phyloP scores from a whole-genome alignment of 2,113 vertebrate genomes.

The Apodemus sylvaticus region DNA sequence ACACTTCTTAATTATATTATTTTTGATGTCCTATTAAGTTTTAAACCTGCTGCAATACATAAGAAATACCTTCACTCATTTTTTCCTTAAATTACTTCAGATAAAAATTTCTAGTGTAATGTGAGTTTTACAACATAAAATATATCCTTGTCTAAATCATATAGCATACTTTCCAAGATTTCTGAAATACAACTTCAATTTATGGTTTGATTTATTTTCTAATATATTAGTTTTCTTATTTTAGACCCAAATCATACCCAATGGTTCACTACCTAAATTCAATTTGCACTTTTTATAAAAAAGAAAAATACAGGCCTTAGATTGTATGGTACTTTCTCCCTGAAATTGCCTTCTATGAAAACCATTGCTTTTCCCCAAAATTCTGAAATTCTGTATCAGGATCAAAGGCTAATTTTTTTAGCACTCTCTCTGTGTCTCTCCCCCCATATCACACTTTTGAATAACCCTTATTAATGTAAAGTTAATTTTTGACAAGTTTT shows the following conservation, averaged over 20 bases:
- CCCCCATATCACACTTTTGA: neutral
- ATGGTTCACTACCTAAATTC: neutral
- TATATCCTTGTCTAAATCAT: neutral
- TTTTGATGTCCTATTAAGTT: neutral
- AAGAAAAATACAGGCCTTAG: neutral
- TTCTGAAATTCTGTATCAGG: neutral
- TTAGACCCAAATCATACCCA: neutral
- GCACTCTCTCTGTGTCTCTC: neutral
- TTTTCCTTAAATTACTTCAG: neutral
- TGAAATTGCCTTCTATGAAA: conserved; percentile 35
- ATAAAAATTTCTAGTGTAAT: neutral
- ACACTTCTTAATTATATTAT: neutral
- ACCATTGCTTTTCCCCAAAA: neutral
- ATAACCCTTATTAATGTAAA: neutral
- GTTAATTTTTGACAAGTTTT: neutral
- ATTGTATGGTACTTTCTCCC: neutral
- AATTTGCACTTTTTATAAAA: neutral
- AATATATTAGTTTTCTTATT: neutral
- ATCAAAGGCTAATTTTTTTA: neutral
- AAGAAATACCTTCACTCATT: neutral
- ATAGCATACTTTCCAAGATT: neutral
- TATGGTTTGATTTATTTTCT: neutral
- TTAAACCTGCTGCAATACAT: neutral
- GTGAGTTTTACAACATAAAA: neutral
- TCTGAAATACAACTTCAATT: neutral